Conservation (phyloP, 2,888 invertebrate species). For the Trichopoda pennipes region DNA sequence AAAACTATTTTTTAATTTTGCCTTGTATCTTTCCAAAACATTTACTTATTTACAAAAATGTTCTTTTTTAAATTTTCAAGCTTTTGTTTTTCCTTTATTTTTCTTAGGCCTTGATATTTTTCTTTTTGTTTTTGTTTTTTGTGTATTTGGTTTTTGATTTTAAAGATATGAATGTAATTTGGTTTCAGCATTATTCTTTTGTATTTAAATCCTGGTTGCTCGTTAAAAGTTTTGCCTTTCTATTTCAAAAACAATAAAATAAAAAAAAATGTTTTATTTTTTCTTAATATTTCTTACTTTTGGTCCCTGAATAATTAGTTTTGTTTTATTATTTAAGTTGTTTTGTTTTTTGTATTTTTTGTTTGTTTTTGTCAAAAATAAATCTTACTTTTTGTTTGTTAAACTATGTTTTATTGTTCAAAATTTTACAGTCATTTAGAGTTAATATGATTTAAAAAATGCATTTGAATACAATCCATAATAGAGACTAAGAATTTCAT, state of each 20-base stretch:
- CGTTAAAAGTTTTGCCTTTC: conserved; percentile 62
- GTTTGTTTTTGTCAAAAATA: conserved; percentile 66
- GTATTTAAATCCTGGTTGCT: conserved; percentile 64
- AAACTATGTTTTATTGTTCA: conserved; percentile 71
- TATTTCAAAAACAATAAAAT: too few relatives aligned
- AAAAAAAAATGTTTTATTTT: conserved; percentile 57
- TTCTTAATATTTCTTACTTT: conserved; percentile 72
- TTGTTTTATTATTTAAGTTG: conserved; percentile 50
- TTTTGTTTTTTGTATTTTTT: too few relatives aligned
- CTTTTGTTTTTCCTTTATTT: not conserved
- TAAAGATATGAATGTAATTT: conserved; percentile 63
- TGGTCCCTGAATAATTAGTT: conserved; percentile 79
- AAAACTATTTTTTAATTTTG: conserved; percentile 47
- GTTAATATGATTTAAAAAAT: conserved; percentile 52
- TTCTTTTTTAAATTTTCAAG: not conserved
- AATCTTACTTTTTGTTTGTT: conserved; percentile 60
- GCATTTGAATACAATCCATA: conserved; percentile 33
- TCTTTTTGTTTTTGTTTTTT: not conserved
- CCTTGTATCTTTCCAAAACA: conserved; percentile 39
- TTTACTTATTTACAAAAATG: conserved; percentile 64
- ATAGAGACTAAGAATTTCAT: not conserved
- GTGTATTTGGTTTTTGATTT: conserved; percentile 41
- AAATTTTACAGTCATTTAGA: conserved; percentile 68
- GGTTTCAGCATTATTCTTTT: conserved; percentile 56
- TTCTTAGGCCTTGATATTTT: conserved; percentile 61